Percentiles rank a stretch among this genome's conserved stretches.
Conservation (phyloP, 1,140 invertebrate genomes). For the Cardiocondyla obscurior region DNA sequence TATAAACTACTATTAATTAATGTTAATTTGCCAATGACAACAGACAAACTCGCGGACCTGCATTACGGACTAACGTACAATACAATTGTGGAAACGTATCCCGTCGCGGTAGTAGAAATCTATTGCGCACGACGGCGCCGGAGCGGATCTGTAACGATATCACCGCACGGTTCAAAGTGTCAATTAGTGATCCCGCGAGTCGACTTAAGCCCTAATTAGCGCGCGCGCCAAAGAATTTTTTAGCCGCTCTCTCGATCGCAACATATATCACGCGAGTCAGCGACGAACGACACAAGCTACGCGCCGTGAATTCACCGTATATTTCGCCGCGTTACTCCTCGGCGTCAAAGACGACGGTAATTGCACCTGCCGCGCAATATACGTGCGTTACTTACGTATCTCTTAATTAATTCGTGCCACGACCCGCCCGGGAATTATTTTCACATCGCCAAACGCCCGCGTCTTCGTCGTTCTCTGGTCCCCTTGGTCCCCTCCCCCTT, state of each 20-base stretch:
- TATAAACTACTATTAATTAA: slow-evolving; percentile 14
- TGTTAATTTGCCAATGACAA: neutral
- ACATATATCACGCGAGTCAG: neutral
- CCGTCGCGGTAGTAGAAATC: too few species aligned
- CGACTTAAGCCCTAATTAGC: slow-evolving; percentile 15
- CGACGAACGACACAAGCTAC: slow-evolving; percentile 14
- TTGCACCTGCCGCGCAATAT: slow-evolving; percentile 70
- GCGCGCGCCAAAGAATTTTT: neutral
- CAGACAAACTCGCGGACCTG: neutral
- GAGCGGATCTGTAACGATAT: neutral
- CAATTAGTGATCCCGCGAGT: slow-evolving; percentile 17
- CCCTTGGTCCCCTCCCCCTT: neutral
- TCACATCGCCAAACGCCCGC: slow-evolving; percentile 69
- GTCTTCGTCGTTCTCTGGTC: slow-evolving; percentile 42
- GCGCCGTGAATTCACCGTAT: neutral
- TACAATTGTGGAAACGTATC: neutral
- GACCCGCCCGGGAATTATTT: slow-evolving; percentile 71
- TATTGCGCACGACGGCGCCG: neutral
- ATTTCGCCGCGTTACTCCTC: slow-evolving; percentile 47
- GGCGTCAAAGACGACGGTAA: slow-evolving; percentile 71
- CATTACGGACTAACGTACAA: neutral
- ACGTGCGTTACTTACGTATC: slow-evolving; percentile 71
- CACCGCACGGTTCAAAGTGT: neutral
- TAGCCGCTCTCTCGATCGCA: neutral
- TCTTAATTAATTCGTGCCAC: slow-evolving; percentile 75